Conservation (phyloP, 2,888 invertebrate genomes). For the Heliconius hortense region DNA sequence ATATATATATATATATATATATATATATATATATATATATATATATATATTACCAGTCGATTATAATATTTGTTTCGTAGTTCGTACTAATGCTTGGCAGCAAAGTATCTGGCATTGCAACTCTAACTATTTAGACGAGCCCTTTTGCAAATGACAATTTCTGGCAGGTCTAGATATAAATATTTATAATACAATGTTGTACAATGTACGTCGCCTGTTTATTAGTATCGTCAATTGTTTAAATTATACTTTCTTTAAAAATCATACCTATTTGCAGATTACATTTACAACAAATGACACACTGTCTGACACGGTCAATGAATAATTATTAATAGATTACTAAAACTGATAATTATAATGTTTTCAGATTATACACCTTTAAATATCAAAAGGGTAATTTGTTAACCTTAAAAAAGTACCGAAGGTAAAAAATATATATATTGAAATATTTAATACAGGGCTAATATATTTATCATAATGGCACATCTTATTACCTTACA, state of each 20-base stretch:
- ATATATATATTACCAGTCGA: no score
- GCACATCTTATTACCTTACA: conserved; percentile 1
- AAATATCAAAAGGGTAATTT: background rate
- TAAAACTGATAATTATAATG: no score
- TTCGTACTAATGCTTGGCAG: background rate
- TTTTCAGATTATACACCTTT: background rate
- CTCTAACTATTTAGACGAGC: background rate
- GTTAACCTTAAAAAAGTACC: background rate
- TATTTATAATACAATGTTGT: background rate
- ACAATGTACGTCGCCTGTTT: background rate
- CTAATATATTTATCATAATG: background rate
- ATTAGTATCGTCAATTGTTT: background rate
- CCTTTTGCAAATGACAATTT: background rate
- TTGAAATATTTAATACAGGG: no score
- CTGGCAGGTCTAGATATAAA: background rate
- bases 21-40: no score
- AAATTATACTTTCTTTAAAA: background rate
- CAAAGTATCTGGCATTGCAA: background rate
- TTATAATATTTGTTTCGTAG: no score
- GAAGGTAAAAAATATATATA: no score
- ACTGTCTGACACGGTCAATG: background rate
- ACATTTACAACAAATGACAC: background rate
- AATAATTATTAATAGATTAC: background rate
- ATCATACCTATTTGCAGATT: background rate
- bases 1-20: no score